These are phyloP conservation scores for Pseudopodoces humilis DNA, from an alignment of 2,113 vertebrate genomes.

Conservation along the genomic window DNA sequence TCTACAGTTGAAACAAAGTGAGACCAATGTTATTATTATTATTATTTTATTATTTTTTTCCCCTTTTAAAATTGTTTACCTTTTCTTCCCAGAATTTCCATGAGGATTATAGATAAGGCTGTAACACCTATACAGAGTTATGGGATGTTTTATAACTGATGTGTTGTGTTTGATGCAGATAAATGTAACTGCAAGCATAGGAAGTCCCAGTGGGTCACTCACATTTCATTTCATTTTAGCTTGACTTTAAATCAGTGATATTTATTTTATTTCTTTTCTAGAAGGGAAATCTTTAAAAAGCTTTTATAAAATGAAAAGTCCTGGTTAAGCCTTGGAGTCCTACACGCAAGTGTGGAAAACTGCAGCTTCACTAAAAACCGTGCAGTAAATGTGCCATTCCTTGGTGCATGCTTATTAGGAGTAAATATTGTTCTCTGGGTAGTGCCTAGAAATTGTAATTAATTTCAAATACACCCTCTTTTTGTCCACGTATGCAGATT, in stretches of 20 bases:
- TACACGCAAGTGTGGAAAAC: neutral
- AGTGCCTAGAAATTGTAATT: constrained; percentile 24
- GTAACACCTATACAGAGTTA: neutral
- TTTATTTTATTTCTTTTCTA: neutral
- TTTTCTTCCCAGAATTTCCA: neutral
- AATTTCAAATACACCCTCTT: constrained; percentile 19
- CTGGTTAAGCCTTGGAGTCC: neutral
- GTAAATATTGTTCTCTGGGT: constrained; percentile 15
- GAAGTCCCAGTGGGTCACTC: neutral
- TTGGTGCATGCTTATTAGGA: neutral
- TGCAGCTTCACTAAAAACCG: neutral
- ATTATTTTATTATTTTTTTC: neutral
- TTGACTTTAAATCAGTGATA: neutral
- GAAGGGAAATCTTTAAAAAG: neutral
- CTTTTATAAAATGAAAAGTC: neutral
- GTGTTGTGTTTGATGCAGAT: neutral
- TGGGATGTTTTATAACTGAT: neutral
- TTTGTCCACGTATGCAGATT: constrained; percentile 56
- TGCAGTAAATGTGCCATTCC: neutral
- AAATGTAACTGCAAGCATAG: neutral
- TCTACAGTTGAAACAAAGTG: neutral
- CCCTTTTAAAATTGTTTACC: neutral
- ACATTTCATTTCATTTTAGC: neutral
- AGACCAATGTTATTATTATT: neutral
- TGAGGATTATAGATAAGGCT: neutral